A percentile compares a stretch with the other conserved stretches of the same genome.
Conservation (phyloP, 30 jellyfish, hydroid and myxozoan species). For the Sanderia malayensis region DNA sequence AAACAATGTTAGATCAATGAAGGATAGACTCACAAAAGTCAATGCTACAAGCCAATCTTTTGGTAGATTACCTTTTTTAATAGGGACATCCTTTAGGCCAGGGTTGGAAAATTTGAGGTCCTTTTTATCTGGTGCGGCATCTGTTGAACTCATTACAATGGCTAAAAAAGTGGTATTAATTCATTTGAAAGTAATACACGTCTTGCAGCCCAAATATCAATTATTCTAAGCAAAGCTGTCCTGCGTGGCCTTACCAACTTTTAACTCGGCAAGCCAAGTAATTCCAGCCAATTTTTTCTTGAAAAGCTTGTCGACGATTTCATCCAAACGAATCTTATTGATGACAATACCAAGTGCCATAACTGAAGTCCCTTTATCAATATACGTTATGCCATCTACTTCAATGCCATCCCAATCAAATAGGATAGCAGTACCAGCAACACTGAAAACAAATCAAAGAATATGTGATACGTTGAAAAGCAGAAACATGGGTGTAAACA, state of each 20-base stretch:
- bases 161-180: constrained; percentile 8
- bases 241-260: constrained; percentile 68
- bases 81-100: constrained; percentile 35
- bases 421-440: constrained; percentile 45
- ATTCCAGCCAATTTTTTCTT: constrained; percentile 46
- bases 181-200: too few relatives aligned
- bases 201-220: too few relatives aligned
- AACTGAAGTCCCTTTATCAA: constrained; percentile 35
- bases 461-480: not conserved
- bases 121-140: constrained; percentile 25
- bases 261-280: constrained; percentile 58
- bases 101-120: constrained; percentile 48
- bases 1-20: too few relatives aligned
- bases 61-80: constrained; percentile 62
- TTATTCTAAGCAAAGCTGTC: too few relatives aligned
- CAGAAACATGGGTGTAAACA: not conserved
- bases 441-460: constrained; percentile 2
- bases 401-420: constrained; percentile 65
- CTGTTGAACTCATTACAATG: constrained; percentile 45
- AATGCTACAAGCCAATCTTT: too few relatives aligned
- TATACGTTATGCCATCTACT: constrained; percentile 46
- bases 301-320: constrained; percentile 49
- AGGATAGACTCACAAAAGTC: too few relatives aligned
- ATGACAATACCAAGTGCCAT: constrained; percentile 61
- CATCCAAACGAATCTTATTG: constrained; percentile 38